Conservation (phyloP, 2,113 vertebrate species). For the Uria lomvia region DNA sequence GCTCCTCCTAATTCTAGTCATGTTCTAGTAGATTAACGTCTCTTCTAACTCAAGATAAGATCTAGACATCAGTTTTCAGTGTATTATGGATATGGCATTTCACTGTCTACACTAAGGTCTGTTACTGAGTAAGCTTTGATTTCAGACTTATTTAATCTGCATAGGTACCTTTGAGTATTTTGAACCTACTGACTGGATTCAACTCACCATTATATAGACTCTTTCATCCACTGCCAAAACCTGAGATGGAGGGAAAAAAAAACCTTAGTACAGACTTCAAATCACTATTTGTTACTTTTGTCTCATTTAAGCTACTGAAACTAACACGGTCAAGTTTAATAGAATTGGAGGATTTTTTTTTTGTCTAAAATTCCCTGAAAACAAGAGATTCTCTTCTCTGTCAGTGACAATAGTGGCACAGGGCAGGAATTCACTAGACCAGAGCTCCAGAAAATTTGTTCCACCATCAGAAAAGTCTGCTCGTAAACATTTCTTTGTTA, state of each 20-base stretch:
- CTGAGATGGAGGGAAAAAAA: neutral
- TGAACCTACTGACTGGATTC: neutral
- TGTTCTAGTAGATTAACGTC: neutral
- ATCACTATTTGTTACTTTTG: neutral
- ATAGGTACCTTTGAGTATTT: neutral
- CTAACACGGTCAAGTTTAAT: neutral
- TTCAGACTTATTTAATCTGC: neutral
- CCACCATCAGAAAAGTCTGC: neutral
- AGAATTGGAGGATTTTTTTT: neutral
- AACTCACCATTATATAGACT: neutral
- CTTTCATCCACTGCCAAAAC: neutral
- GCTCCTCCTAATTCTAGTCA: neutral
- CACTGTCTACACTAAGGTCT: neutral
- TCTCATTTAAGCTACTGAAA: neutral
- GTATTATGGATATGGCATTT: neutral
- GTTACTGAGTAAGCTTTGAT: neutral
- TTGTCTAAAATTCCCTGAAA: neutral
- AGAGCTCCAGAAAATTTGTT: neutral
- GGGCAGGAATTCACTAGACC: neutral
- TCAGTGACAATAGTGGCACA: neutral
- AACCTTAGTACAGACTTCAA: neutral
- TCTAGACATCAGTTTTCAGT: neutral
- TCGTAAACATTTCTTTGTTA: neutral
- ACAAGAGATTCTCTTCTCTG: neutral
- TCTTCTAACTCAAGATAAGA: neutral